Base-by-base conservation (phyloP, 1,140 invertebrate species). In the Diabrotica virgifera region DNA sequence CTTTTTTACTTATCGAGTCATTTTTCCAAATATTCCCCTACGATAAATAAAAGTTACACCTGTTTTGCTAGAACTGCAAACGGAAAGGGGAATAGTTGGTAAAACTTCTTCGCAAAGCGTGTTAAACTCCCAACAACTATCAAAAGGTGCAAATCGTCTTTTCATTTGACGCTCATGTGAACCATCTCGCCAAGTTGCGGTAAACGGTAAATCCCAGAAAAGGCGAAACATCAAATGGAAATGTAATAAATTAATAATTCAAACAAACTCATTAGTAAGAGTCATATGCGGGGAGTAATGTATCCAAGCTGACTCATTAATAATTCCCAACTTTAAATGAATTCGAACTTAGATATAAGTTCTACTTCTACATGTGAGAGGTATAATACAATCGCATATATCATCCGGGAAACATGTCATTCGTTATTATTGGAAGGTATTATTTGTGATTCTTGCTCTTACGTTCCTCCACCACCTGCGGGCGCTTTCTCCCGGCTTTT, bases 301-400 rank as follows among this genome's bases (percentile, higher is more conserved):
- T 74, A 75, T 74, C 71, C 72, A 70, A 70, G 68, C 72, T 73
- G 70, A 67, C 75, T 76, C 75, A 75, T 75, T 76, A 76, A 76
- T 75, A 74, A 76, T 75, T 75, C 74, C 61, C 70, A 76, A 75
- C 72, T 76, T 75, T 75, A 74, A 76, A 76, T 73, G 75, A 75
- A 75, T 75, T 69, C 72, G 64, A 74, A 74, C 66, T 75, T 73
- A 68, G 71, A 70, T 73, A 70, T 73, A 73, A 72, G 71, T 73
- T 73, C 67, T 73, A 73, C 70, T 75, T 72, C 67, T 73, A 75
- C 69, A 73, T 75, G 73, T 75, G 72, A 73, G 68, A 68, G 73
- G 70, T 69, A 75, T 73, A 75, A 73, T 71, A 73, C 72, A 72
- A 73, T 71, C 72, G 72, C 70, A 75, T 75, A 75, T 74, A 75